phyloP scores from a whole-genome alignment of 2,888 invertebrate genomes.

The Andrena haemorrhoa region DNA sequence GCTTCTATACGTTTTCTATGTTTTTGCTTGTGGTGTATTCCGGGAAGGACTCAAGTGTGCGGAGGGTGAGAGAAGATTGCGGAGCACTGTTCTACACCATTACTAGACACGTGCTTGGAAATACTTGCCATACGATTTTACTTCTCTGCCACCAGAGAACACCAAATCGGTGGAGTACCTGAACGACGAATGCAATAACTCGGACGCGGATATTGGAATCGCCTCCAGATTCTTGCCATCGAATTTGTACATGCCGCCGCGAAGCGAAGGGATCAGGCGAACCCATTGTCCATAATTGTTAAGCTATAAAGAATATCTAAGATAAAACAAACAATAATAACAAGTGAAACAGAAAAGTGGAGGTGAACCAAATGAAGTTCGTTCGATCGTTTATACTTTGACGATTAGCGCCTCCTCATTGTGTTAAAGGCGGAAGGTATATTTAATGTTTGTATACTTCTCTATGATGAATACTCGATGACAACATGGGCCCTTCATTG shows the following conservation, averaged over 20 bases:
- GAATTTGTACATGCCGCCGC: constrained; percentile 96
- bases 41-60: too few relatives aligned
- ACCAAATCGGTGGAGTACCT: constrained; percentile 94
- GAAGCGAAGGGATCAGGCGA: constrained; percentile 96
- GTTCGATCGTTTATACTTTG: not conserved
- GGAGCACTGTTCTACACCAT: not conserved
- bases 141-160: constrained; percentile 95
- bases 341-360: not conserved
- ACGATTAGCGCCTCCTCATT: not conserved
- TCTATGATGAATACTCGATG: constrained; percentile 95
- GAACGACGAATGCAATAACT: constrained; percentile 94
- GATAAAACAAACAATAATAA: constrained; percentile 16
- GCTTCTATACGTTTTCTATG: too few relatives aligned
- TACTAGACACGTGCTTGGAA: not conserved
- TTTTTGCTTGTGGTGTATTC: too few relatives aligned
- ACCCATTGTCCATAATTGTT: constrained; percentile 94
- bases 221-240: constrained; percentile 95
- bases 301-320: constrained; percentile 85
- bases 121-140: constrained; percentile 90
- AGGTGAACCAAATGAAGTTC: not conserved
- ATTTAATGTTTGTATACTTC: constrained; percentile 87
- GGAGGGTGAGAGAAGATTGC: too few relatives aligned
- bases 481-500: constrained; percentile 91
- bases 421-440: not conserved
- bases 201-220: constrained; percentile 94